Evolutionary conservation across 2,888 invertebrate species (phyloP).

Genomic region (Oasisia sp.): DNA sequence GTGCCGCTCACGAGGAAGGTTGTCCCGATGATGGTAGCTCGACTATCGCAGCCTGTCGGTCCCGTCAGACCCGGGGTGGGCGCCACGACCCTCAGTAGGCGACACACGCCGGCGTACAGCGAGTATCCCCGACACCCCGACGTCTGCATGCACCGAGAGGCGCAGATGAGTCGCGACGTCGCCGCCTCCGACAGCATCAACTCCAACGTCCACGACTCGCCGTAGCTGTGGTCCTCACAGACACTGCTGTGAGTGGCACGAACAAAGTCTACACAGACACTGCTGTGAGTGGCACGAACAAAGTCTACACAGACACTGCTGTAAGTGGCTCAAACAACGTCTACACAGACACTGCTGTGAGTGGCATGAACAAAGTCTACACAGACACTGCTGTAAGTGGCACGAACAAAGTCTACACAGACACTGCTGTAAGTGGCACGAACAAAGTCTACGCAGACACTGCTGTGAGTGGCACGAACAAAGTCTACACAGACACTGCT

Average conservation of each 20-base stretch:
- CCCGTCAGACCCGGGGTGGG: background rate
- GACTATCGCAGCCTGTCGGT: background rate
- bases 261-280: background rate
- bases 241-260: background rate
- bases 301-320: background rate
- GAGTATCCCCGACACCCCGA: background rate
- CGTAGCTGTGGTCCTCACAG: conserved; percentile 7
- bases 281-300: background rate
- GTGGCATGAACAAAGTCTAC: too few relatives aligned
- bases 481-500: too few relatives aligned
- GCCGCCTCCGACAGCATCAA: background rate
- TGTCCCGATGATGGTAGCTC: background rate
- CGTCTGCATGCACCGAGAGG: background rate
- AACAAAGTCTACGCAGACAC: too few relatives aligned
- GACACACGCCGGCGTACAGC: background rate
- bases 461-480: too few relatives aligned
- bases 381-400: too few relatives aligned
- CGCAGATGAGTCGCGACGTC: background rate
- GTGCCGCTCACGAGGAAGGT: background rate
- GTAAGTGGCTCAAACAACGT: too few relatives aligned
- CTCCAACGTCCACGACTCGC: background rate
- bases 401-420: too few relatives aligned
- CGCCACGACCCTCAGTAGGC: background rate
- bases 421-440: too few relatives aligned
- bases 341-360: too few relatives aligned